Base-by-base conservation (phyloP, 2,888 invertebrate species). In the Ichneumon xanthorius region DNA sequence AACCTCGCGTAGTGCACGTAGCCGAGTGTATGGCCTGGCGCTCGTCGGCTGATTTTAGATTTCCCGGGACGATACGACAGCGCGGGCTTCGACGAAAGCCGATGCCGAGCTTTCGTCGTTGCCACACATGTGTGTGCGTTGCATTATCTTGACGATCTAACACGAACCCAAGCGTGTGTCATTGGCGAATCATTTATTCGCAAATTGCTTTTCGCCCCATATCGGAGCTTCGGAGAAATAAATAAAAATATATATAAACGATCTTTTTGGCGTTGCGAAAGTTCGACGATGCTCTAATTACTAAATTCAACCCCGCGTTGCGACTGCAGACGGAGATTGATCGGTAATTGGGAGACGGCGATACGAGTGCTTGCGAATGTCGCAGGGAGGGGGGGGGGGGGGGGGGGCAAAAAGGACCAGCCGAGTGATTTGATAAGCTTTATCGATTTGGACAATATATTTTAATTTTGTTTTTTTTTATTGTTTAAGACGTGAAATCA, bases 1-100 rank as follows among this genome's bases (percentile, higher is more conserved):
- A 22, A 55, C 9, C 19, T 16, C 6, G 53, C 19, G n/a, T 2
- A 19, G n/a, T 19, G 9, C 19, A 3, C 40, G 7, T 9, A 19
- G 19, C 9, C 55, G 22, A 30, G 50, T 48, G 45, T 16, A 65
- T 26, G 50, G 26, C 26, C 19, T 22, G 6, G n/a, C 19, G 81
- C 50, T 70, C 68, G 82, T 78, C 68, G 14, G 80, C 71, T 68
- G 72, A 84, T 82, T 85, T 75, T 16, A 85, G 79, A 82, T 85
- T 85, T 85, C 75, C 58, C 75, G 61, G 75, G 75, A 71, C 75
- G 85, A 85, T 79, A 82, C 7, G 45, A 48, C 26, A 50, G 22
- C 7, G 33, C 19, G 55, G 37, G 45, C 45, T 82, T 82, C 82
- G 82, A 77, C 71, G 77, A 82, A 77, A 53, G 82, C 40, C 72